Conservation (phyloP, 1,140 invertebrate species). For the Diorhabda carinulata region DNA sequence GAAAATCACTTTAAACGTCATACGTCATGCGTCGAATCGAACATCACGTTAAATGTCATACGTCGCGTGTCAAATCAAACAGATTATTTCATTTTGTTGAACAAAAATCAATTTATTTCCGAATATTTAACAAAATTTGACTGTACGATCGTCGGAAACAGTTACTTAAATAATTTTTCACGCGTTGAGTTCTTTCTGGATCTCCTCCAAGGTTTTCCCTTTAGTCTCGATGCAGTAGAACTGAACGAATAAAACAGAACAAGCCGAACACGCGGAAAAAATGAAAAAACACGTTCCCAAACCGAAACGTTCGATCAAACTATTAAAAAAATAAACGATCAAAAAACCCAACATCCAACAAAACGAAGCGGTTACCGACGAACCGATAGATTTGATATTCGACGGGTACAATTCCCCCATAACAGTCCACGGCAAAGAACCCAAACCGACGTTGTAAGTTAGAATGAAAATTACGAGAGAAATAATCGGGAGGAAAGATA, state of each 20-base stretch:
- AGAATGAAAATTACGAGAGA: slow-evolving; percentile 36
- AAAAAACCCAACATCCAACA: slow-evolving; percentile 79
- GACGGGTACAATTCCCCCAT: slow-evolving; percentile 77
- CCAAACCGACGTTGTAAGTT: slow-evolving; percentile 56
- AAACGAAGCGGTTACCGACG: slow-evolving; percentile 65
- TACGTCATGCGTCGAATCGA: no score
- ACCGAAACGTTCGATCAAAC: slow-evolving; percentile 57
- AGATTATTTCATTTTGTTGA: no score
- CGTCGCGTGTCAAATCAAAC: no score
- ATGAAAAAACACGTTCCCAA: slow-evolving; percentile 72
- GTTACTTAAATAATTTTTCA: slow-evolving; percentile 16
- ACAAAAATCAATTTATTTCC: no score
- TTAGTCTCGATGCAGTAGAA: slow-evolving; percentile 45
- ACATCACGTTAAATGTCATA: no score
- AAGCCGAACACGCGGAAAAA: slow-evolving; percentile 65
- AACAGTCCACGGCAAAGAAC: slow-evolving; percentile 78
- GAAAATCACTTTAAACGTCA: no score
- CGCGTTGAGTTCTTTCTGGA: slow-evolving; percentile 23
- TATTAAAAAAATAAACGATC: slow-evolving; percentile 70
- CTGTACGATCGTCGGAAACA: slow-evolving; percentile 13
- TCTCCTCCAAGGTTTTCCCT: slow-evolving; percentile 30
- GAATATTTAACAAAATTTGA: not conserved
- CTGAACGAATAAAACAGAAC: slow-evolving; percentile 54
- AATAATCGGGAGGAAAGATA: slow-evolving; percentile 35
- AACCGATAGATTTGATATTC: slow-evolving; percentile 69